Conservation (phyloP, 1,140 invertebrate species). For the Araneus ventricosus region DNA sequence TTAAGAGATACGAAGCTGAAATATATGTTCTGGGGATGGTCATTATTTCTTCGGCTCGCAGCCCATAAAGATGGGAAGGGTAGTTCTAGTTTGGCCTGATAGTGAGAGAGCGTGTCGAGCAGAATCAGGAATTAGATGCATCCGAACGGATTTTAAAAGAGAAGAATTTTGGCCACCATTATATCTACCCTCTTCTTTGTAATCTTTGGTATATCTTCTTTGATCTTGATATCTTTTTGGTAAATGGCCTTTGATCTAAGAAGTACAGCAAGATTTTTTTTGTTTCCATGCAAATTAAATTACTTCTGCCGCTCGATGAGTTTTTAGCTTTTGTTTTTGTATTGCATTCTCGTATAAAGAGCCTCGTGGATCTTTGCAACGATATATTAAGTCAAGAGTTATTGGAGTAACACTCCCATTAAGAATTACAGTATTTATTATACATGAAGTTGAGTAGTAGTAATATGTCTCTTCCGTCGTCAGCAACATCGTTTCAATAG, state of each 20-base stretch:
- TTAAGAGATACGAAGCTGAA: constrained; percentile 30
- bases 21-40: neutral
- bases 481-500: too few species aligned
- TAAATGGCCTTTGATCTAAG: neutral
- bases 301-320: too few species aligned
- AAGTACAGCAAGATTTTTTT: neutral
- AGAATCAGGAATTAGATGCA: neutral
- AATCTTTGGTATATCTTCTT: neutral
- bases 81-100: neutral
- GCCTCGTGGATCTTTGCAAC: too few species aligned
- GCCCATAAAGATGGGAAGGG: constrained; percentile 44
- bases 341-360: too few species aligned
- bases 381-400: too few species aligned
- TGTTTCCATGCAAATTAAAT: too few species aligned
- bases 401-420: too few species aligned
- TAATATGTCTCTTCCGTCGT: too few species aligned
- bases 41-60: constrained; percentile 28
- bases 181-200: neutral
- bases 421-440: too few species aligned
- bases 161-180: neutral
- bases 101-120: neutral
- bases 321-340: too few species aligned
- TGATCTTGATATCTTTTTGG: too few species aligned
- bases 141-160: neutral
- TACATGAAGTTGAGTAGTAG: too few species aligned